phyloP scores from a whole-genome alignment of 2,113 vertebrate species.

The Prunella fulvescens region DNA sequence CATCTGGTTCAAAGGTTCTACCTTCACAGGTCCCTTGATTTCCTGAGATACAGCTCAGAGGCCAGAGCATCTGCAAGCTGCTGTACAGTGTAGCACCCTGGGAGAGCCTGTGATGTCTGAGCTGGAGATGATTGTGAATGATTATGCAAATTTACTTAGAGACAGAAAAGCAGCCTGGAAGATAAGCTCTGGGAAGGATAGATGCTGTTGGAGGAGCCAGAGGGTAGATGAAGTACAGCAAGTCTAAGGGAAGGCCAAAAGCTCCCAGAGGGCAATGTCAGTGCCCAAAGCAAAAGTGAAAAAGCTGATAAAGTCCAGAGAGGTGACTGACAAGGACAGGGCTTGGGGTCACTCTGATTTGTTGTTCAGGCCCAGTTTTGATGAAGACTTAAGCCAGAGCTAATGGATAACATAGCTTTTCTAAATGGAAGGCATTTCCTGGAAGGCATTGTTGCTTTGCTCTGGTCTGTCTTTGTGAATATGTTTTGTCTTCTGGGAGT shows the following conservation, averaged over 20 bases:
- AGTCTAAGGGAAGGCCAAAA: not conserved
- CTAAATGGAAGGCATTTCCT: not conserved
- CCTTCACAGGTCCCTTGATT: not conserved
- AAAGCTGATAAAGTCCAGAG: not conserved
- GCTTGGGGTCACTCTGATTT: not conserved
- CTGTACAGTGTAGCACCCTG: not conserved
- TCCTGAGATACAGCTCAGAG: not conserved
- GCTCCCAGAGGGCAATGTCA: not conserved
- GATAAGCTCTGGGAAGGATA: not conserved
- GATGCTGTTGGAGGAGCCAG: not conserved
- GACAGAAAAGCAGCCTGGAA: not conserved
- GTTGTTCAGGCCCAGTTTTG: not conserved
- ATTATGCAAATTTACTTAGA: not conserved
- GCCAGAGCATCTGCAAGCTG: not conserved
- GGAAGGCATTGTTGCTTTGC: not conserved
- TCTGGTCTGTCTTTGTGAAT: not conserved
- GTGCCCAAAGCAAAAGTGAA: not conserved
- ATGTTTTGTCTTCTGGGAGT: not conserved
- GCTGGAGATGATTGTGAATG: not conserved
- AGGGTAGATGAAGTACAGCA: not conserved
- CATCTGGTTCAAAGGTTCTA: not conserved
- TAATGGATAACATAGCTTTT: not conserved
- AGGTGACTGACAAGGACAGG: not conserved
- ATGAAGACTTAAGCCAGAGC: not conserved
- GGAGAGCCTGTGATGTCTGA: not conserved